Conservation (phyloP, 2,113 vertebrate genomes). For the Diphyllodes magnificus region DNA sequence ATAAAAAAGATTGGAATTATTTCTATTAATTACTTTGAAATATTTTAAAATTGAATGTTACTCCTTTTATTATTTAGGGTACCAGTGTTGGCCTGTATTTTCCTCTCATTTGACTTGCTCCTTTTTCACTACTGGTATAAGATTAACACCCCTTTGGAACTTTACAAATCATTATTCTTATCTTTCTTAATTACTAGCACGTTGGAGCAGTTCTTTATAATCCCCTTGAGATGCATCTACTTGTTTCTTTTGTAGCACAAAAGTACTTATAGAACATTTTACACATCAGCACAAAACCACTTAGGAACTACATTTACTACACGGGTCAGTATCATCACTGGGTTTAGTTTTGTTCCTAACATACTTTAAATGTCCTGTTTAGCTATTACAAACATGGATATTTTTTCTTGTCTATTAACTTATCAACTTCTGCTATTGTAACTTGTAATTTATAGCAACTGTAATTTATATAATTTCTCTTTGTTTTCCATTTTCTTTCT, state of each 20-base stretch:
- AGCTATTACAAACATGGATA: neutral
- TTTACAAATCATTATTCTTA: neutral
- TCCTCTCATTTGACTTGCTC: neutral
- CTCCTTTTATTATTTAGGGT: neutral
- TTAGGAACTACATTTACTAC: neutral
- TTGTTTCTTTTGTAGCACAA: neutral
- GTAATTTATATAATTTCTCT: neutral
- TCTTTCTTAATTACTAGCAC: neutral
- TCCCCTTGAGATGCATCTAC: neutral
- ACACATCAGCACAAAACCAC: neutral
- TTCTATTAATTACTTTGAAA: neutral
- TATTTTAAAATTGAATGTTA: neutral
- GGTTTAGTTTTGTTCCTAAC: neutral
- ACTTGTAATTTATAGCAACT: neutral
- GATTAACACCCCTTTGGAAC: neutral
- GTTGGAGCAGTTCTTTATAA: neutral
- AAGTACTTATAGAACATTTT: neutral
- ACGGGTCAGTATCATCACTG: neutral
- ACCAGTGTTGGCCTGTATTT: neutral
- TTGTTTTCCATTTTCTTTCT: neutral
- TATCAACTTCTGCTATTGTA: neutral
- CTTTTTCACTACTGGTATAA: neutral
- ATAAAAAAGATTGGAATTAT: neutral
- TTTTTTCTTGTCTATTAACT: neutral
- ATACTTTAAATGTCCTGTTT: neutral